Base-by-base conservation (phyloP, 2,888 invertebrate genomes). In the Microdon myrmicae region DNA sequence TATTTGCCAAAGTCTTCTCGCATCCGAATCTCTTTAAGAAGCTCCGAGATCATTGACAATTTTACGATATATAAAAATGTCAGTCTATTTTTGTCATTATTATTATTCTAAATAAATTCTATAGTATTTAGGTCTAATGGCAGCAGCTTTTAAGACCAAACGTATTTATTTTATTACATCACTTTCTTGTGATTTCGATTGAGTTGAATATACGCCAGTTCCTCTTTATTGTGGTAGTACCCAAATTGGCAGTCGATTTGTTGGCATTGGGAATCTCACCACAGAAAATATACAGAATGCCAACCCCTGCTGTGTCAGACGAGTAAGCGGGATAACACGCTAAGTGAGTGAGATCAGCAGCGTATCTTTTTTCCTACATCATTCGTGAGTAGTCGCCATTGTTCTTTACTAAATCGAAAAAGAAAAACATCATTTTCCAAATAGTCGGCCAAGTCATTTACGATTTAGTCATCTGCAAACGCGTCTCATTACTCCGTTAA, bases 391-490 rank as follows among this genome's bases (percentile, higher is more conserved):
- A 51, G 69, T 70, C 70, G 70, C 69, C 70, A 69, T 70, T 70
- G 69, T 69, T 70, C 70, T 58, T 67, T 67, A n/a, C 51, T 43
- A n/a, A 59, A 59, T 48, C 31, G 48, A 44, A 48, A 54, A 59
- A 39, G 34, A 43, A 59, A 54, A 59, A 59, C 26, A 66, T 35
- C 39, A 38, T 48, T 59, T 38, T 48, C 23, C 48, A 53, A 58
- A 59, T 73, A 73, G 69, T 73, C 68, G 56, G 48, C 32, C 41
- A 29, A n/a, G n/a, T n/a, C n/a, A n/a, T n/a, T n/a, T n/a, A n/a
- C n/a, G n/a, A n/a, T n/a, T n/a, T n/a, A n/a, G n/a, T n/a, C n/a
- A n/a, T n/a, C n/a, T n/a, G n/a, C n/a, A n/a, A n/a, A n/a, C n/a
- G n/a, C n/a, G n/a, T n/a, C n/a, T n/a, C n/a, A n/a, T n/a, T n/a